Evolutionary conservation across 64 coral and sea anemone species (phyloP), one percentile per base, ranked within the genome.

Genomic region (Stylophora pistillata): DNA sequence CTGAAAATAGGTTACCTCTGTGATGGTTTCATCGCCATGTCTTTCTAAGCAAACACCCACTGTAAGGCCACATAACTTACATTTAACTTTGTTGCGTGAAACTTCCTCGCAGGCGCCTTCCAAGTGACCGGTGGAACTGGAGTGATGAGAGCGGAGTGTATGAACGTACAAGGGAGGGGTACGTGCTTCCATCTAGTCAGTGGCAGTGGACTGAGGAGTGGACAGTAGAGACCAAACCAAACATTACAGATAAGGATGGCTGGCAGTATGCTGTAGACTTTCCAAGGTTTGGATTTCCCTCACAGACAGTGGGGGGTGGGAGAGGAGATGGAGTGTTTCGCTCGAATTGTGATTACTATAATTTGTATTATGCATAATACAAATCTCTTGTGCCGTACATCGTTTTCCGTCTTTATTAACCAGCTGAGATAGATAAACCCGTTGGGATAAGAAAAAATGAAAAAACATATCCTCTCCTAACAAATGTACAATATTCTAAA

Each of bases 191-290:
- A 13, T 95, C 88, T 11, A 95, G 90, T 75, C 90, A 95, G 69
- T 99, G 97, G 97, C 93, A 99, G 30, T 99, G 97, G 97, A 59
- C 74, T 18, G 80, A 83, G 53, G 93, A 91, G 41, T 99, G 97
- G 97, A 86, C 88, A 62, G 81, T 95, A 2, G 89, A 95, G 23
- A 99, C 97, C 3, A 78, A 73, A 26, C 93, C 90, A 29, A 94
- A 88, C 4, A 71, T 86, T 23, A 99, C 97, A 32, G 85, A 99
- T 47, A 89, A 95, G 29, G 90, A 99, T 33, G 97, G 97, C 20
- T 99, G 97, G 97, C 94, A 95, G 91, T 99, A 90, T 77, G 97
- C 97, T 23, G 86, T 99, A 47, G 97, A 99, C 74, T 99, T 99
- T 56, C 97, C 97, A 72, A 95, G 97, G 97, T 99, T 76, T 6